These are phyloP conservation scores for Noctua pronuba DNA, from an alignment of 2,888 invertebrate species.

Conservation along the genomic window DNA sequence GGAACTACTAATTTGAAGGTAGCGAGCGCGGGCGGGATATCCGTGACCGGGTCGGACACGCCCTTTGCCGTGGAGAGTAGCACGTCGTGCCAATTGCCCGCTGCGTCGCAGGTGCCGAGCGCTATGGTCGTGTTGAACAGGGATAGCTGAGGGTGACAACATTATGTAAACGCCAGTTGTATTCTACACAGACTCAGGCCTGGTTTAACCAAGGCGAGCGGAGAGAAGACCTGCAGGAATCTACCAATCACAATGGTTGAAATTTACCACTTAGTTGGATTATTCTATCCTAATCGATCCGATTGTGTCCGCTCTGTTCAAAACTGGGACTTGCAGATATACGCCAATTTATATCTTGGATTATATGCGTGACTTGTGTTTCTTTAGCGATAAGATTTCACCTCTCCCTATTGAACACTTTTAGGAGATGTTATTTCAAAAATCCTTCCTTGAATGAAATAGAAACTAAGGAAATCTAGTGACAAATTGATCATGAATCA, in stretches of 20 bases:
- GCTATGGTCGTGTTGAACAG: slow-evolving; percentile 80
- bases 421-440: not conserved
- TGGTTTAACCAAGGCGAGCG: not conserved
- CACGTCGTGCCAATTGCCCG: slow-evolving; percentile 66
- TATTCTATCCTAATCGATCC: not conserved
- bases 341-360: not conserved
- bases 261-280: not conserved
- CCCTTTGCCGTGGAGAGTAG: slow-evolving; percentile 79
- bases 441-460: not conserved
- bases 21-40: slow-evolving; percentile 83
- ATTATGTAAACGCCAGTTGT: not conserved
- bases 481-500: not conserved
- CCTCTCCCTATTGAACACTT: not conserved
- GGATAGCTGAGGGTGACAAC: slow-evolving; percentile 71
- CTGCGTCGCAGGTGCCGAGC: slow-evolving; percentile 66
- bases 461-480: not conserved
- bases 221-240: not conserved
- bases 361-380: not conserved
- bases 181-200: not conserved
- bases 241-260: not conserved
- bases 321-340: not conserved
- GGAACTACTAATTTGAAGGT: slow-evolving; percentile 75
- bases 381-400: not conserved
- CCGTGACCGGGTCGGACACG: slow-evolving; percentile 79
- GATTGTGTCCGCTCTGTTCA: not conserved